Base-by-base conservation (phyloP, 2,888 invertebrate genomes). In the Aradus depressus region DNA sequence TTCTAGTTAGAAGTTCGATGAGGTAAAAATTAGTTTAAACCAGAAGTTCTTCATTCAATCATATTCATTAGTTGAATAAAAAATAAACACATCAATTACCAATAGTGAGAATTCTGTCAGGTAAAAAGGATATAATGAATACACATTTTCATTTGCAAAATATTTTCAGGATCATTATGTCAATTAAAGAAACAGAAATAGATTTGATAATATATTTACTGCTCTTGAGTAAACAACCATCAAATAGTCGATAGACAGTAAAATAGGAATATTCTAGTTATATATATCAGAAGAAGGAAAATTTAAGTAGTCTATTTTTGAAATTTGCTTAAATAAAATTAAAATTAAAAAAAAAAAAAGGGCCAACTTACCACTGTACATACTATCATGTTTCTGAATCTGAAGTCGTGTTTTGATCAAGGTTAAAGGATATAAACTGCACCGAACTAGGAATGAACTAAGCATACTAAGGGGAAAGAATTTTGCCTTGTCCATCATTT, bases 401-500 rank as follows among this genome's bases (percentile, higher is more conserved):
- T 96, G 96, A 32, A 97, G 77, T 62, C 95, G 81, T 0, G 96
- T 96, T 69, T 95, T 93, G 51, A 97, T 86, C 44, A 97, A 76
- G 1, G 92, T 91, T 55, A 96, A 71, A 0, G 96, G 96, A 67
- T 96, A 96, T 0, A 96, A 75, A 55, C 66, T 67, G 53, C 73
- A 74, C 57, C 80, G 70, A 65, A 87, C 79, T 58, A 81, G 75
- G 60, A 91, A 84, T 41, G 88, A 86, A 64, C 92, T 93, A 12
- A 90, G 70, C 72, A 93, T 84, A 51, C 91, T 91, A 51, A 96
- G 70, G 0, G 95, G 93, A 65, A 89, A 89, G 67, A 95, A 97
- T 66, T 91, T 92, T 41, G 75, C 76, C 64, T 91, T 93, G 68
- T 97, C 88, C 91, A 97, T 88, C 96, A 97, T 97, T 60, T 92